Conservation (phyloP, 2,888 invertebrate species). For the Acanthopleura granulata region DNA sequence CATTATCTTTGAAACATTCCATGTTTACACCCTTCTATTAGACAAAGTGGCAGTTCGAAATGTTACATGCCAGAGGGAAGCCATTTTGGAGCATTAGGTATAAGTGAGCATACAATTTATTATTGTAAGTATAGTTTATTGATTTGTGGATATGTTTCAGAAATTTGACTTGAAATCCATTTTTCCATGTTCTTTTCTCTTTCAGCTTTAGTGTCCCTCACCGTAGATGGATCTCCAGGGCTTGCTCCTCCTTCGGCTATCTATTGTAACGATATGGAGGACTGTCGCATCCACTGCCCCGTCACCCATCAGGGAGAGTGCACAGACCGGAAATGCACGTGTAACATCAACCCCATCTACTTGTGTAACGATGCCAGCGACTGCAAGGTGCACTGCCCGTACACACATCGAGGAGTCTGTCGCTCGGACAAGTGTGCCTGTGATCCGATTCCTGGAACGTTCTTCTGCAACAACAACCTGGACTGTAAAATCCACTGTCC, state of each 20-base stretch:
- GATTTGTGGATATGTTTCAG: too few species aligned
- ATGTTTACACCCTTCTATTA: too few species aligned
- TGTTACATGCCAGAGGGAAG: too few species aligned
- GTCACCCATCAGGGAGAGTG: conserved; percentile 11
- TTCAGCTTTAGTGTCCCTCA: not conserved
- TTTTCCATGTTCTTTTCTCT: not conserved
- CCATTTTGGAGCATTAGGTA: too few species aligned
- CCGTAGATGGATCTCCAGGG: not conserved
- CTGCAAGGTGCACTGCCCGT: not conserved
- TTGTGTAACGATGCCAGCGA: not conserved
- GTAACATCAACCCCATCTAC: not conserved
- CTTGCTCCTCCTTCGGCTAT: not conserved
- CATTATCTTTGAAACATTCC: too few species aligned
- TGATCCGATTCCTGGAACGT: not conserved
- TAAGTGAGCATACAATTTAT: too few species aligned
- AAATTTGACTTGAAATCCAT: too few species aligned
- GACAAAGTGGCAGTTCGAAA: too few species aligned
- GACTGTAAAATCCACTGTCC: conserved; percentile 9
- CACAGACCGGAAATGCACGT: not conserved
- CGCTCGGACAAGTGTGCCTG: not conserved
- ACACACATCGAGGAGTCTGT: not conserved
- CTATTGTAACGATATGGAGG: not conserved
- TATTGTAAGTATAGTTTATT: too few species aligned
- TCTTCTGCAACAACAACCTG: conserved; percentile 11
- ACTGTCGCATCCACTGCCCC: conserved; percentile 3